Percentiles rank a stretch among this genome's conserved stretches.
Evolutionary conservation across 2,797 vertebrate species (phyloP).

Genomic region (Megaceryle alcyon): DNA sequence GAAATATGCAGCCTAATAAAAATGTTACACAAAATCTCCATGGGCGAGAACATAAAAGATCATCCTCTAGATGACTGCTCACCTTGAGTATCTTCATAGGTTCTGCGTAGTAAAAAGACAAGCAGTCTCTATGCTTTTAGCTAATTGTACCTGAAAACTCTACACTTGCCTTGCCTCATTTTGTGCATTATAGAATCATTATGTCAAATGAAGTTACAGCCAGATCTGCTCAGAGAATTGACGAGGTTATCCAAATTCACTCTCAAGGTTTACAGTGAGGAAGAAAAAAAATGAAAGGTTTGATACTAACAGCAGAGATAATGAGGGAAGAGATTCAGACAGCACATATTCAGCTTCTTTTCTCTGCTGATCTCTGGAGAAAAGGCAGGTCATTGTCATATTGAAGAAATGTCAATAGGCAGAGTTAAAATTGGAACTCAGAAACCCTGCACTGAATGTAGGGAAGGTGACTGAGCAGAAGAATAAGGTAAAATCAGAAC

Average conservation of each 20-base stretch:
- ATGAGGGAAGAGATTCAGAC: not conserved
- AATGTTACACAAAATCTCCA: not conserved
- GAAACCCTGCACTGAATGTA: not conserved
- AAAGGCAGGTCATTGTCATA: not conserved
- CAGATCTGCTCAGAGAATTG: not conserved
- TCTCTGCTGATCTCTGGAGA: not conserved
- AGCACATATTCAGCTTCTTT: not conserved
- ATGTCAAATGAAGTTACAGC: not conserved
- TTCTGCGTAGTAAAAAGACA: not conserved
- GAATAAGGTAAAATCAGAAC: not conserved
- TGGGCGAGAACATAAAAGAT: not conserved
- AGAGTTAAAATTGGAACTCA: not conserved
- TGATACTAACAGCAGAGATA: not conserved
- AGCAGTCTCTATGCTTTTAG: not conserved
- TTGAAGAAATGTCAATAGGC: not conserved
- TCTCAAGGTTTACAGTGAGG: not conserved
- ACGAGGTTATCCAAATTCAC: not conserved
- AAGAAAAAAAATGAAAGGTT: not conserved
- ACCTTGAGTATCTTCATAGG: not conserved
- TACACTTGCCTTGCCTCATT: not conserved
- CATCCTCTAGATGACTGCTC: not conserved
- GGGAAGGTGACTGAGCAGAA: not conserved
- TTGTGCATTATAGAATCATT: not conserved
- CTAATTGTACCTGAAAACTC: not conserved
- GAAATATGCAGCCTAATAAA: not conserved